A percentile compares a stretch with the other conserved stretches of the same genome.
These are phyloP conservation scores for Salminus brasiliensis DNA, from an alignment of 2,113 vertebrate genomes.

Conservation along the genomic window DNA sequence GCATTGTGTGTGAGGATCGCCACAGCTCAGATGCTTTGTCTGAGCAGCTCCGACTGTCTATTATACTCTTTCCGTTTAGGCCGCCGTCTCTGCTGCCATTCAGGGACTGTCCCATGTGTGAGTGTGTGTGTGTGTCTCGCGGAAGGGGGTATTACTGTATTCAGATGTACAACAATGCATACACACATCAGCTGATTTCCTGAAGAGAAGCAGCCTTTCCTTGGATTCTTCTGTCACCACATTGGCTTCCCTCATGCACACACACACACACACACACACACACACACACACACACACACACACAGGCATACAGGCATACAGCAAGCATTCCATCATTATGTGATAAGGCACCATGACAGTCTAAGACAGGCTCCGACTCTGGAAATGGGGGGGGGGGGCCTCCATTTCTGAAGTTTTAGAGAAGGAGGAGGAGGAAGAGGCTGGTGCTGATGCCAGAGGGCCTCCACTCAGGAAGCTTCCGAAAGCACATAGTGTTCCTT, in stretches of 20 bases:
- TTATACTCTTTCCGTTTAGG: slow-evolving; percentile 52
- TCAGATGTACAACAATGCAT: slow-evolving; percentile 40
- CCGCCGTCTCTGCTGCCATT: slow-evolving; percentile 38
- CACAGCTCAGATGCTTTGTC: slow-evolving; percentile 39
- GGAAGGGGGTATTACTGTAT: slow-evolving; percentile 9
- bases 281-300: background rate
- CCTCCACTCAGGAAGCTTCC: slow-evolving; percentile 29
- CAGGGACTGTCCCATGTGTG: slow-evolving; percentile 22
- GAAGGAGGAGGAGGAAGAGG: background rate
- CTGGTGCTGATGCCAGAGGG: background rate
- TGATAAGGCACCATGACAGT: background rate
- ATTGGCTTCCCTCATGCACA: slow-evolving; percentile 5
- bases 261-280: background rate
- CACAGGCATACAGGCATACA: background rate
- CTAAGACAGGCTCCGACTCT: background rate
- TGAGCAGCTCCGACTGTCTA: slow-evolving; percentile 36
- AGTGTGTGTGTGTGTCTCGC: slow-evolving; percentile 33
- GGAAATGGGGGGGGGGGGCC: background rate
- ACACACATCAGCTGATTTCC: slow-evolving; percentile 53
- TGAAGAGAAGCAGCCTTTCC: slow-evolving; percentile 50
- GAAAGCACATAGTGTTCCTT: slow-evolving; percentile 24
- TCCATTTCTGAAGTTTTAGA: slow-evolving; percentile 25
- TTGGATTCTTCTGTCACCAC: slow-evolving; percentile 42
- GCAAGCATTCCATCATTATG: background rate
- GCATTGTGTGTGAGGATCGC: slow-evolving; percentile 41